Evolutionary conservation across 37 sponge, comb jelly and placozoan genomes (phyloP), one percentile per base, ranked within the genome.

Genomic region (Diacarnus erythraeanus): DNA sequence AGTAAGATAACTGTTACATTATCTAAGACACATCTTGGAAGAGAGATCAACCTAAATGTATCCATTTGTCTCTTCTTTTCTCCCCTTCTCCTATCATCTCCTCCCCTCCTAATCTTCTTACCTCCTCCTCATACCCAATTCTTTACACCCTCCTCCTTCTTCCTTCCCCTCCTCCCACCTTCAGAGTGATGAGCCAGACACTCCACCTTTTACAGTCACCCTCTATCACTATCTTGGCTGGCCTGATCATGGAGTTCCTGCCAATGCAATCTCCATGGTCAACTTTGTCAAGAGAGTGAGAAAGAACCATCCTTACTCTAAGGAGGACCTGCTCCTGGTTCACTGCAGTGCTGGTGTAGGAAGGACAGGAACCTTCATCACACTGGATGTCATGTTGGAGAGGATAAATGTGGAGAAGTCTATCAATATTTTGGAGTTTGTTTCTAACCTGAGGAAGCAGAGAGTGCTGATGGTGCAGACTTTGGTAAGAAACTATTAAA

Each of bases 291-390:
- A 57, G 34, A 54, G 75, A 26, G 86, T 89, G 27, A 79, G 88
- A 30, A 80, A 82, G 67, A 15, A 5, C 56, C 87, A 87, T 67
- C 65, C 74, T 6, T 22, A 38, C 72, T 51, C 38, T 58, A 38
- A 74, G 22, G 38, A 54, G n/a, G 59, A 40, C 22, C 84, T 87
- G 22, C 64, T 89, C 0, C 70, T 93, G 64, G 91, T 89, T 18
- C 94, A 93, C 80, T 93, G 94, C 87, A 93, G 91, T 80, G 90
- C 90, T 61, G 85, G 90, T 8, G 86, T 89, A 57, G 90, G 90
- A 2, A 44, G 90, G 5, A 89, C 90, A 43, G 90, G 90, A 15
- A 86, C 90, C 42, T 89, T 86, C 75, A 86, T 89, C 65, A 47
- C 64, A 21, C 78, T 89, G 80, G 90, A 89, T 54, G 54, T 10